Conservation (phyloP, 2,797 vertebrate genomes). For the Echiichthys vipera region DNA sequence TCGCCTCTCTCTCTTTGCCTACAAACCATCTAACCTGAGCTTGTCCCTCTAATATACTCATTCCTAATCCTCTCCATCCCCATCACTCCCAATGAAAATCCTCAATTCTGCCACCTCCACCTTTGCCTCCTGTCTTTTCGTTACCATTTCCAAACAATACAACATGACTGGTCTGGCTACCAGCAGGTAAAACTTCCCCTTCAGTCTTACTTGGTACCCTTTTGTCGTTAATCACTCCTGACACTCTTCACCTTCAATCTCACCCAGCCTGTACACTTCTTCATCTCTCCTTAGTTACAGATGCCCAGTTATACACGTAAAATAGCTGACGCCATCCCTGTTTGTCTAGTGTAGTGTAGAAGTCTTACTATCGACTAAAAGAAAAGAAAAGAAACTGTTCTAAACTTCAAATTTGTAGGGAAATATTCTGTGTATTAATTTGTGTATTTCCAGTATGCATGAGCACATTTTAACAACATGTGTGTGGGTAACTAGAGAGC, state of each 20-base stretch:
- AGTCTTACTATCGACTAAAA: not conserved
- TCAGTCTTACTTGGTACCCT: too few relatives aligned
- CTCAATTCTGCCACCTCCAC: not conserved
- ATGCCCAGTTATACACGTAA: not conserved
- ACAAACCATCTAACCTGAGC: not conserved
- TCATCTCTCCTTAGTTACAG: too few relatives aligned
- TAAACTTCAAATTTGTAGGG: not conserved
- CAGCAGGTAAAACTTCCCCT: too few relatives aligned
- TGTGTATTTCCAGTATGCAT: not conserved
- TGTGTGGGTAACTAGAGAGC: slow-evolving; percentile 2
- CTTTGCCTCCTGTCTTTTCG: too few relatives aligned
- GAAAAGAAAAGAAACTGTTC: not conserved
- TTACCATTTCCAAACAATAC: too few relatives aligned
- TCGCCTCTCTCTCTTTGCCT: too few relatives aligned
- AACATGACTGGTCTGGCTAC: too few relatives aligned
- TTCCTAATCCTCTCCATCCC: not conserved
- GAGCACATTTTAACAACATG: not conserved
- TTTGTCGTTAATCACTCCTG: too few relatives aligned
- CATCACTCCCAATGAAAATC: not conserved
- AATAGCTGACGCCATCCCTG: not conserved
- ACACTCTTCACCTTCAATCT: too few relatives aligned
- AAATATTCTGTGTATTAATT: not conserved
- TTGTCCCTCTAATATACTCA: not conserved
- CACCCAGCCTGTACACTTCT: too few relatives aligned
- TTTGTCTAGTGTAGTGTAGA: not conserved